phyloP scores from a whole-genome alignment of 2,888 invertebrate genomes.

The Hyalella azteca region DNA sequence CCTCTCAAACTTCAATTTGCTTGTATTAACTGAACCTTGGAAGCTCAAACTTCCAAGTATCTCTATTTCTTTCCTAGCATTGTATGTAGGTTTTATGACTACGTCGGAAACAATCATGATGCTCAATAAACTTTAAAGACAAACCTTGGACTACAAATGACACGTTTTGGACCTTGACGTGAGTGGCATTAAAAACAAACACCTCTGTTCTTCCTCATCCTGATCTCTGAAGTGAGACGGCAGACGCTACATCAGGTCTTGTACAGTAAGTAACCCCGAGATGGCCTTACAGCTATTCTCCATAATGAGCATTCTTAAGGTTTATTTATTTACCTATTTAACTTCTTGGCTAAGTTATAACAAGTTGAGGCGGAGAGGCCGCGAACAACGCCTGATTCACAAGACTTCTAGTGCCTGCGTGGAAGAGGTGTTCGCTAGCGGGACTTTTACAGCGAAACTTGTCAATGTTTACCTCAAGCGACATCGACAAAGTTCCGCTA shows the following conservation, averaged over 20 bases:
- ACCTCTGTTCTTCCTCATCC: background rate
- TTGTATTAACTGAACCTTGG: no score
- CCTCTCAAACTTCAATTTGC: background rate
- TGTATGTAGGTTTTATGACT: conserved; percentile 1
- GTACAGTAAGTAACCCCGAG: background rate
- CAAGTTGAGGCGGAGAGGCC: conserved; percentile 15
- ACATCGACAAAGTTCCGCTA: background rate
- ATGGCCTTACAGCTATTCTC: conserved; percentile 24
- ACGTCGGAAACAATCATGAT: background rate
- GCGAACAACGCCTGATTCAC: conserved; percentile 24
- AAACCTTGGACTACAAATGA: background rate
- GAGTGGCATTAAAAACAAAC: background rate
- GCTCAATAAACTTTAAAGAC: background rate
- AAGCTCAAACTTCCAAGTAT: background rate
- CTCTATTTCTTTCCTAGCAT: background rate
- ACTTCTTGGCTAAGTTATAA: conserved; percentile 35
- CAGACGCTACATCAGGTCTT: background rate
- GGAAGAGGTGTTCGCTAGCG: background rate
- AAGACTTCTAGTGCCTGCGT: background rate
- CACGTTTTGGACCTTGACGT: conserved; percentile 2
- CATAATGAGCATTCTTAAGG: conserved; percentile 32
- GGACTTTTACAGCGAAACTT: background rate
- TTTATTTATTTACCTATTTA: conserved; percentile 36
- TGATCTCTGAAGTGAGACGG: conserved; percentile 17
- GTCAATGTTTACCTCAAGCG: background rate